These are phyloP conservation scores for Leptatherina wallacei DNA, from an alignment of 2,797 vertebrate genomes.

Conservation along the genomic window DNA sequence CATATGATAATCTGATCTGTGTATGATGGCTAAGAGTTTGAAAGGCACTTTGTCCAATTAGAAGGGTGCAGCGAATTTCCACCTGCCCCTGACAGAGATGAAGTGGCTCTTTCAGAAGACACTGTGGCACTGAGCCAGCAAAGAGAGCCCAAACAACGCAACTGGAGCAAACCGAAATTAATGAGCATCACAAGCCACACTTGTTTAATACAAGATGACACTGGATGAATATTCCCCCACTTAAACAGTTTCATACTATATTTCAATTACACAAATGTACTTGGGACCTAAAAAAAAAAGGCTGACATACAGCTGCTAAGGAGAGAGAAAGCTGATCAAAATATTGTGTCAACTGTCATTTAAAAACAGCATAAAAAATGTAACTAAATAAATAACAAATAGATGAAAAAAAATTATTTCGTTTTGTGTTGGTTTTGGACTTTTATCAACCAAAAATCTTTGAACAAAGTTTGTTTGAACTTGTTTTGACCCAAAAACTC, in stretches of 20 bases:
- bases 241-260: conserved; percentile 63
- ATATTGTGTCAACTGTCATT: conserved; percentile 5
- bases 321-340: background rate
- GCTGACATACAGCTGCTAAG: conserved; percentile 9
- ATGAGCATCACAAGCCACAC: conserved; percentile 91
- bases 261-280: conserved; percentile 53
- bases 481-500: background rate
- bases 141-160: conserved; percentile 85
- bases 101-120: conserved; percentile 92
- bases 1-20: conserved; percentile 83
- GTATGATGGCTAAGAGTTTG: conserved; percentile 86
- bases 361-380: background rate
- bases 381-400: background rate
- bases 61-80: conserved; percentile 90
- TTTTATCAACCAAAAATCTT: conserved; percentile 12
- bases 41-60: conserved; percentile 97
- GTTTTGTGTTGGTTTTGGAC: conserved; percentile 8
- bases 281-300: conserved; percentile 6
- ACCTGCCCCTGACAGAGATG: conserved; percentile 93
- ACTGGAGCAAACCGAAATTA: conserved; percentile 90
- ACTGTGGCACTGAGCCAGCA: conserved; percentile 85
- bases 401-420: background rate
- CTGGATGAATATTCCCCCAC: conserved; percentile 82
- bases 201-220: conserved; percentile 90
- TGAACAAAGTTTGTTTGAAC: background rate